Evolutionary conservation across 2,797 vertebrate genomes (phyloP).

Genomic region (Nannoperca australis): DNA sequence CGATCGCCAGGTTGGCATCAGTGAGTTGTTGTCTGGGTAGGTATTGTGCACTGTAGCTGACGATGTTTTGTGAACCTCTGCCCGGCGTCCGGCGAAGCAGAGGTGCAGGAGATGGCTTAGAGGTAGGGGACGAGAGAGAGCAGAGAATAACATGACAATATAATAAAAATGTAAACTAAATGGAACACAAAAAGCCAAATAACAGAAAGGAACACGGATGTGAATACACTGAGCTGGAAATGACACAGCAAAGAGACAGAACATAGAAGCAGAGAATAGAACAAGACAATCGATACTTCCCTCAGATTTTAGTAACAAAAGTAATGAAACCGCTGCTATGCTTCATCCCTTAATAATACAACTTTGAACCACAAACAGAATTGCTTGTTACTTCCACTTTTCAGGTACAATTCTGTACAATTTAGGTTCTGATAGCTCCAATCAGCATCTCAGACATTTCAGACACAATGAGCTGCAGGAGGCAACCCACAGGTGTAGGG

Average conservation of each 20-base stretch:
- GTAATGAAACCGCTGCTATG: constrained; percentile 23
- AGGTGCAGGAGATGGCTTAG: constrained; percentile 42
- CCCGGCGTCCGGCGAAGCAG: constrained; percentile 26
- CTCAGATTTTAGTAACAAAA: constrained; percentile 21
- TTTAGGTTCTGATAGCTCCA: constrained; percentile 9
- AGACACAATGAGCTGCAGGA: constrained; percentile 39
- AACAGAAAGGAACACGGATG: constrained; percentile 1
- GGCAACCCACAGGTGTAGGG: constrained; percentile 15
- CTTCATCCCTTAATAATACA: constrained; percentile 10
- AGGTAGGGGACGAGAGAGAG: constrained; percentile 19
- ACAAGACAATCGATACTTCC: neutral
- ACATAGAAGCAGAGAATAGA: constrained; percentile 2
- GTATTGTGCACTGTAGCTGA: constrained; percentile 34
- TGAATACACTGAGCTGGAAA: constrained; percentile 5
- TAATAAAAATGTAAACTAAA: constrained; percentile 40
- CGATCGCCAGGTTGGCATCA: constrained; percentile 18
- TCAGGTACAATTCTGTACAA: constrained; percentile 15
- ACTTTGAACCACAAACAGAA: constrained; percentile 20
- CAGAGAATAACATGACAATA: constrained; percentile 25
- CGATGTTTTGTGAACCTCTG: constrained; percentile 33
- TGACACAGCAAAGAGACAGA: neutral
- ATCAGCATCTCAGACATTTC: constrained; percentile 33
- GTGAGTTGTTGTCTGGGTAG: constrained; percentile 42
- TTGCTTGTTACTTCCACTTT: constrained; percentile 17
- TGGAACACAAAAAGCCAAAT: constrained; percentile 26